Conservation (phyloP, 2,113 vertebrate genomes). For the Ameiurus melas region DNA sequence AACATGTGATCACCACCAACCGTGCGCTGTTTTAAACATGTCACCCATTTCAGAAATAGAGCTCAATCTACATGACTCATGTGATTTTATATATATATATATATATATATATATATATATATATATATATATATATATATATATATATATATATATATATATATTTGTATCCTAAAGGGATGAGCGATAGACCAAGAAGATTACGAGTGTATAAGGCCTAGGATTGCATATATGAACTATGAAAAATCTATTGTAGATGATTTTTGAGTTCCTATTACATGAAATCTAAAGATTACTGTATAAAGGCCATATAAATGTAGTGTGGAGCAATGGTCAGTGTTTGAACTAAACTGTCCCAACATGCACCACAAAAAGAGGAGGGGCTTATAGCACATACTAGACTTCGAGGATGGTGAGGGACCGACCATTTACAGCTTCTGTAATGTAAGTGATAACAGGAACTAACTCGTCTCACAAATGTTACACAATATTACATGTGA, state of each 20-base stretch:
- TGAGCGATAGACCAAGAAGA: not conserved
- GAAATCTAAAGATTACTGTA: not conserved
- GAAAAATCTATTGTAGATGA: not conserved
- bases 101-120: not conserved
- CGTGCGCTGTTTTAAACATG: not conserved
- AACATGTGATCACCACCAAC: not conserved
- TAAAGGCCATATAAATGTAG: not conserved
- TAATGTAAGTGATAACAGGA: not conserved
- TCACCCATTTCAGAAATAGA: not conserved
- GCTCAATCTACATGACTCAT: not conserved
- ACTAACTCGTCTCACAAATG: too few relatives aligned
- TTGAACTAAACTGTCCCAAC: not conserved
- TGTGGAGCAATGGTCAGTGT: not conserved
- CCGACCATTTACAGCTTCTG: not conserved
- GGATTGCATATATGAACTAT: not conserved
- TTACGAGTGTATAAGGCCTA: not conserved
- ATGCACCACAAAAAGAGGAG: not conserved
- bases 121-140: too few relatives aligned
- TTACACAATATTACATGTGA: not conserved
- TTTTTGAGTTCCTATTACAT: not conserved
- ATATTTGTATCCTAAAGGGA: not conserved
- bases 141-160: not conserved
- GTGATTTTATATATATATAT: too few relatives aligned
- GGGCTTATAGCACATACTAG: not conserved
- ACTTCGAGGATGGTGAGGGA: not conserved